Conservation (phyloP, 1,140 invertebrate species). For the Octopus bimaculoides region DNA sequence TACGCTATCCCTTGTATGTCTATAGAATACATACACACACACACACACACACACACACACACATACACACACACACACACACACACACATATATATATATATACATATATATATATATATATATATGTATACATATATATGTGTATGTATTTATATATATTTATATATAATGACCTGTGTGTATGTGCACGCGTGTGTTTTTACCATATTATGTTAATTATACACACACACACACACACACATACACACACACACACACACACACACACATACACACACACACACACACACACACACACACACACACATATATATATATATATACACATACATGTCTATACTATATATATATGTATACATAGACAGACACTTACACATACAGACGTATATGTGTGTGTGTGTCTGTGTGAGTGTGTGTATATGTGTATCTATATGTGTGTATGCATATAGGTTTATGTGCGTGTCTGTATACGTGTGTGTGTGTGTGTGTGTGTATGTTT, state of each 20-base stretch:
- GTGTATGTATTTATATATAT: background rate
- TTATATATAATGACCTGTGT: background rate
- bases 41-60: background rate
- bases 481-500: background rate
- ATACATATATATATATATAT: background rate
- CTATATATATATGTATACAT: background rate
- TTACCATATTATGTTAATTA: background rate
- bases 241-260: background rate
- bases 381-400: background rate
- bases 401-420: background rate
- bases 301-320: background rate
- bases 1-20: too few relatives aligned
- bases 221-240: background rate
- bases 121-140: background rate
- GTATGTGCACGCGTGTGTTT: background rate
- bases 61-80: background rate
- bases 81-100: background rate
- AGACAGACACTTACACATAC: background rate
- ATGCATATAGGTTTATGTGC: too few relatives aligned
- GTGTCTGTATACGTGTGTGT: too few relatives aligned
- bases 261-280: background rate
- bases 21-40: background rate
- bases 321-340: background rate
- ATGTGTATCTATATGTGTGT: too few relatives aligned
- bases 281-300: background rate